Evolutionary conservation across 2,888 invertebrate species (phyloP), one percentile per base, ranked within the genome.

Genomic region (Tetragonula carbonaria): DNA sequence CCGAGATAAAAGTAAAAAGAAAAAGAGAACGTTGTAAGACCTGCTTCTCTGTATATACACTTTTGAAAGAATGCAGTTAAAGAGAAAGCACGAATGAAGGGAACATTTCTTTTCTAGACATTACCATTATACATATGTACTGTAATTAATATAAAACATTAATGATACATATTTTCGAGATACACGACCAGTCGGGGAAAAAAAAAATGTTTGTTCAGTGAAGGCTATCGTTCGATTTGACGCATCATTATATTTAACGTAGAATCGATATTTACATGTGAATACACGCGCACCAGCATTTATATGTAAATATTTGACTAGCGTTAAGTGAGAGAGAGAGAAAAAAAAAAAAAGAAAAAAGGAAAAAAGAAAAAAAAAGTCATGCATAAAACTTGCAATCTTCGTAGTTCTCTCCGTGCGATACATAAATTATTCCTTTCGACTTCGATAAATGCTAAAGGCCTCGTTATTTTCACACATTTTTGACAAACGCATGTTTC

Each of bases 91-190:
- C 79, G 85, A 78, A 78, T 71, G 62, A 80, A 84, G 87, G 86
- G 84, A 89, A 87, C 89, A 86, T 86, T 86, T 85, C 80, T 86
- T 86, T 86, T 81, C 78, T 86, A 81, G 77, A 80, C 70, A 67
- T 80, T 81, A 74, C 79, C 73, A 76, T 71, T 89, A 88, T 86
- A 82, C 84, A 84, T 88, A 88, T 72, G 79, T 86, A 88, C 62
- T 84, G 86, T 84, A 85, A 86, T 82, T 83, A 45, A 85, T 76
- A 86, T 67, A 76, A 86, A 81, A 73, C 82, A 77, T 80, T 72
- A 80, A 82, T 75, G n/a, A 77, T 78, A 82, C 80, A 86, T 83
- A 83, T 86, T 86, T 86, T 86, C 78, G 86, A 83, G 76, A 55
- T 78, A 78, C 74, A 70, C 68, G 78, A 76, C 59, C 82, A 63